Conservation (phyloP, 2,888 invertebrate species). For the Tortrix viridana region DNA sequence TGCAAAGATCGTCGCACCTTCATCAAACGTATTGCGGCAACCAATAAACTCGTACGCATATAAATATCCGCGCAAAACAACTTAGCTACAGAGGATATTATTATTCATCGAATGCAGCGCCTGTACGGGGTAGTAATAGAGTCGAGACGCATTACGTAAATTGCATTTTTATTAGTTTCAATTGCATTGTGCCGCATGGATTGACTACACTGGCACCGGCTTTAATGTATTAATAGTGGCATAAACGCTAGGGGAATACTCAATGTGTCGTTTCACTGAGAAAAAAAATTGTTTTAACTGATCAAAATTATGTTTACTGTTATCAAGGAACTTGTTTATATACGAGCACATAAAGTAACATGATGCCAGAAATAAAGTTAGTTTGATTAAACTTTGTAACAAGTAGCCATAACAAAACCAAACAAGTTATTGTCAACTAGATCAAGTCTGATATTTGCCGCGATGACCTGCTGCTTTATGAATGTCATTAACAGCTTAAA, state of each 20-base stretch:
- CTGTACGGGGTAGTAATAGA: constrained; percentile 49
- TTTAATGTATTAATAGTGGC: constrained; percentile 31
- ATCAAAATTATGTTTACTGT: too few relatives aligned
- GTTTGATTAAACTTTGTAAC: too few relatives aligned
- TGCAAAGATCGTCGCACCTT: not conserved
- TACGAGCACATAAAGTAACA: too few relatives aligned
- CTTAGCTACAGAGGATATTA: constrained; percentile 63
- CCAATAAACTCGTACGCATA: not conserved
- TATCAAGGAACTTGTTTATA: too few relatives aligned
- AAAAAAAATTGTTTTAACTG: too few relatives aligned
- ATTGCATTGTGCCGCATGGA: constrained; percentile 56
- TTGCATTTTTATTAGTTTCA: constrained; percentile 74
- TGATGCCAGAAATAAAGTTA: too few relatives aligned
- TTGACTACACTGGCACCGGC: constrained; percentile 35
- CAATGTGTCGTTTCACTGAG: constrained; percentile 10
- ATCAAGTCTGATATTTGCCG: too few relatives aligned
- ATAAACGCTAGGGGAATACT: constrained; percentile 16
- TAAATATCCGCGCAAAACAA: constrained; percentile 55
- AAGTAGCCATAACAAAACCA: too few relatives aligned
- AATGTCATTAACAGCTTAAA: too few relatives aligned
- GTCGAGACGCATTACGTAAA: constrained; percentile 66
- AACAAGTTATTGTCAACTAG: too few relatives aligned
- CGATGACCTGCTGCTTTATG: too few relatives aligned
- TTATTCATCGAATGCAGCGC: constrained; percentile 71
- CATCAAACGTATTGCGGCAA: constrained; percentile 9